Evolutionary conservation across 2,113 vertebrate species (phyloP).

Genomic region (Catagonus wagneri): DNA sequence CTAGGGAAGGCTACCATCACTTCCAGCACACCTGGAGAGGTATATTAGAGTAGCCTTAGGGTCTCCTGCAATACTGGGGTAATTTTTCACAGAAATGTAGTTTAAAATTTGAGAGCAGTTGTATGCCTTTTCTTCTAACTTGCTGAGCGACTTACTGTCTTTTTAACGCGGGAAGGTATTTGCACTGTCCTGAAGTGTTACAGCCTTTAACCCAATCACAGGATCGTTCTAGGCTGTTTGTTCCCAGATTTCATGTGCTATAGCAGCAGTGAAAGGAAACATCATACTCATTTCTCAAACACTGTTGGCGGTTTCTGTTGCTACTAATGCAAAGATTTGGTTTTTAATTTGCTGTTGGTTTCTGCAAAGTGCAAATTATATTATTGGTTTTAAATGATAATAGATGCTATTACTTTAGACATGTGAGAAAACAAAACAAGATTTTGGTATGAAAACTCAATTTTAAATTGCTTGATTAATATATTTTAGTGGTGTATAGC

Average conservation of each 20-base stretch:
- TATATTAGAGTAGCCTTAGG: constrained; percentile 15
- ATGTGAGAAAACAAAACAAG: constrained; percentile 45
- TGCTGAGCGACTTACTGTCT: constrained; percentile 53
- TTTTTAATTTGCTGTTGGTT: constrained; percentile 70
- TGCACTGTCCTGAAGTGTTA: constrained; percentile 75
- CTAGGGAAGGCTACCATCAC: neutral
- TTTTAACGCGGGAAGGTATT: constrained; percentile 71
- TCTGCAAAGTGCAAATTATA: constrained; percentile 71
- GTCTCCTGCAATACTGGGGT: neutral
- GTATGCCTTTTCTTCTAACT: constrained; percentile 70
- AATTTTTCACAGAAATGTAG: constrained; percentile 75
- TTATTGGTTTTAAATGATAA: constrained; percentile 73
- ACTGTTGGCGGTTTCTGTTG: constrained; percentile 53
- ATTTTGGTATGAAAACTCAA: constrained; percentile 68
- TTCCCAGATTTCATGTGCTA: constrained; percentile 72
- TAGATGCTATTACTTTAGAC: constrained; percentile 54
- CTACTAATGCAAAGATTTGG: constrained; percentile 52
- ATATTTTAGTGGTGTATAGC: constrained; percentile 65
- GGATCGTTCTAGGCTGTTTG: constrained; percentile 50
- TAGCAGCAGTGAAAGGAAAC: constrained; percentile 66
- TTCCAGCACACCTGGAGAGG: neutral
- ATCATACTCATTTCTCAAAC: constrained; percentile 73
- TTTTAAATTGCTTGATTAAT: constrained; percentile 71
- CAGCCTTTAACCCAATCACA: constrained; percentile 52
- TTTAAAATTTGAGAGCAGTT: constrained; percentile 74